Base-by-base conservation (phyloP, 2,113 vertebrate genomes). In the Stigmatopora nigra region DNA sequence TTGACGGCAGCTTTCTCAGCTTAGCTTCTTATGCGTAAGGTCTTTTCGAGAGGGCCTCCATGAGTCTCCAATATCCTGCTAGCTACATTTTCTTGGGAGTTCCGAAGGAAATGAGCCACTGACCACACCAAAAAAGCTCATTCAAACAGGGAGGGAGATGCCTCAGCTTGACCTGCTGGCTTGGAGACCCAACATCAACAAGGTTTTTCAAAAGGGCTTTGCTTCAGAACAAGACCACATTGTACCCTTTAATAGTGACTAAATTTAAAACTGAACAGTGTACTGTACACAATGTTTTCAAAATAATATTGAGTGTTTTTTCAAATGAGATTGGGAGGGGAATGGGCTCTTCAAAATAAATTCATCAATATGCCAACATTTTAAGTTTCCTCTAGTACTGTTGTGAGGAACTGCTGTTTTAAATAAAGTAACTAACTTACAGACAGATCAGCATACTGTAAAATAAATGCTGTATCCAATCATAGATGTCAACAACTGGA, bases 51-150 rank as follows among this genome's bases (percentile, higher is more conserved):
- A 41, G 78, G 77, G 78, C 75, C 76, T 86, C 77, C 67, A 2
- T 31, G 71, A 72, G 79, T 71, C 76, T 84, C 78, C 68, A 82
- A 82, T 84, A 86, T 86, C 84, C 86, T 82, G 82, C 72, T 51
- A 44, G 65, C 61, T 69, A 68, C 60, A 60, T 64, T 70, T 65
- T 77, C 65, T 67, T 61, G 22, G 25, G 61, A 67, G 48, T 61
- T 75, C 7, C 11, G 59, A 22, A 41, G 69, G 56, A 68, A 70
- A 63, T 49, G 48, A 67, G 59, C 70, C 55, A 57, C 47, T 1
- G 11, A 73, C 64, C 60, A 62, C 65, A 75, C 67, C 41, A 57
- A 41, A 55, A 55, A 80, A 63, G 52, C 47, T 55, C 51, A 57
- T 75, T 63, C 31, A 63, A 45, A 72, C 20, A 73, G 17, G 46